Evolutionary conservation across 2,888 invertebrate genomes (phyloP).

Genomic region (Acanthosoma haemorrhoidale): DNA sequence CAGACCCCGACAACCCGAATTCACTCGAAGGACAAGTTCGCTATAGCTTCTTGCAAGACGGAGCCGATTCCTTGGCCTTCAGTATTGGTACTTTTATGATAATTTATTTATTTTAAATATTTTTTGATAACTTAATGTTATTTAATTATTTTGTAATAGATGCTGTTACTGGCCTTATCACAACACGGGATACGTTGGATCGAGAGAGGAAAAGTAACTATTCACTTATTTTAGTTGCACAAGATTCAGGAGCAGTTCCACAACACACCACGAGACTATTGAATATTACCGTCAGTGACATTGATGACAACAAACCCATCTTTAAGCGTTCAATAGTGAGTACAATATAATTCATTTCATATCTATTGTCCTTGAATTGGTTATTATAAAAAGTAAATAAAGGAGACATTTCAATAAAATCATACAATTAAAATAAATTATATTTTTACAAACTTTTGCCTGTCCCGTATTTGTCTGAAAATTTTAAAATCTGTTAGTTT

Average conservation of each 20-base stretch:
- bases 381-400: no score
- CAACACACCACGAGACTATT: slow-evolving; percentile 68
- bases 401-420: no score
- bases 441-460: no score
- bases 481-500: no score
- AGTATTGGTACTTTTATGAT: slow-evolving; percentile 40
- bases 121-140: background rate
- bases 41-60: slow-evolving; percentile 66
- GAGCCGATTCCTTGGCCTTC: slow-evolving; percentile 44
- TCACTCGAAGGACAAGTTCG: slow-evolving; percentile 67
- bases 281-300: slow-evolving; percentile 58
- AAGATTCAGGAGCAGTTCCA: slow-evolving; percentile 70
- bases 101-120: background rate
- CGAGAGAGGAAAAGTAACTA: slow-evolving; percentile 68
- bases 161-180: slow-evolving; percentile 64
- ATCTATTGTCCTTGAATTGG: no score
- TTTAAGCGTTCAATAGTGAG: slow-evolving; percentile 63
- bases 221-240: slow-evolving; percentile 70
- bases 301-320: slow-evolving; percentile 72
- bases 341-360: no score
- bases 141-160: slow-evolving; percentile 47
- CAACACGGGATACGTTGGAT: slow-evolving; percentile 63
- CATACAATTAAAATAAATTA: no score
- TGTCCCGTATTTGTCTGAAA: no score
- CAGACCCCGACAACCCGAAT: slow-evolving; percentile 70